Conservation (phyloP, 2,888 invertebrate genomes). For the Stenotaenia linearis region DNA sequence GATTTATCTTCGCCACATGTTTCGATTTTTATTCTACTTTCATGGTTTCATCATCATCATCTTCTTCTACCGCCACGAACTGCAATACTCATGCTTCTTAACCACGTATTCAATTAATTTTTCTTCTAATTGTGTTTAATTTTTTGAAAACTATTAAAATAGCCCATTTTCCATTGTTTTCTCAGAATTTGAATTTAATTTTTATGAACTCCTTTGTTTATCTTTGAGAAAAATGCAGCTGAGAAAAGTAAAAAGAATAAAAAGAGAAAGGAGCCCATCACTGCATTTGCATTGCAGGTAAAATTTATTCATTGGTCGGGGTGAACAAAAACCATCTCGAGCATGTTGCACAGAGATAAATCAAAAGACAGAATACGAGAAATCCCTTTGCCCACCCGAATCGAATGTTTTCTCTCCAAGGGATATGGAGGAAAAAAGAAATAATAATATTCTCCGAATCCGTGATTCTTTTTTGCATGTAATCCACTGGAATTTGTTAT, state of each 20-base stretch:
- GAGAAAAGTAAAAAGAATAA: neutral
- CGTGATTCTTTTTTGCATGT: neutral
- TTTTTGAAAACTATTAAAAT: neutral
- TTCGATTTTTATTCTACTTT: neutral
- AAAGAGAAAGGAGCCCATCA: neutral
- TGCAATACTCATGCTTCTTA: neutral
- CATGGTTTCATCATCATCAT: too few species aligned
- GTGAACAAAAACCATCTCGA: constrained; percentile 1
- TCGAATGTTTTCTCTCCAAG: neutral
- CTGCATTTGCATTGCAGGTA: neutral
- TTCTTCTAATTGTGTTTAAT: neutral
- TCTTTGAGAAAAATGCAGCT: neutral
- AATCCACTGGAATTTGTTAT: neutral
- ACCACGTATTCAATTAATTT: neutral
- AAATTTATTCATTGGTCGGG: constrained; percentile 23
- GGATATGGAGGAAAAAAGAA: neutral
- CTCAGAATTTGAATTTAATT: neutral
- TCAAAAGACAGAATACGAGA: constrained; percentile 13
- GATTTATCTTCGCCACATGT: neutral
- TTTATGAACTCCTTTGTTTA: neutral
- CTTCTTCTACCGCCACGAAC: neutral
- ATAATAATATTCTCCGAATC: neutral
- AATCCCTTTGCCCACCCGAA: constrained; percentile 11
- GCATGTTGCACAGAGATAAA: constrained; percentile 8
- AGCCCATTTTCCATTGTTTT: neutral